Evolutionary conservation across 2,113 vertebrate species (phyloP).

Genomic region (Aleadryas rufinucha): DNA sequence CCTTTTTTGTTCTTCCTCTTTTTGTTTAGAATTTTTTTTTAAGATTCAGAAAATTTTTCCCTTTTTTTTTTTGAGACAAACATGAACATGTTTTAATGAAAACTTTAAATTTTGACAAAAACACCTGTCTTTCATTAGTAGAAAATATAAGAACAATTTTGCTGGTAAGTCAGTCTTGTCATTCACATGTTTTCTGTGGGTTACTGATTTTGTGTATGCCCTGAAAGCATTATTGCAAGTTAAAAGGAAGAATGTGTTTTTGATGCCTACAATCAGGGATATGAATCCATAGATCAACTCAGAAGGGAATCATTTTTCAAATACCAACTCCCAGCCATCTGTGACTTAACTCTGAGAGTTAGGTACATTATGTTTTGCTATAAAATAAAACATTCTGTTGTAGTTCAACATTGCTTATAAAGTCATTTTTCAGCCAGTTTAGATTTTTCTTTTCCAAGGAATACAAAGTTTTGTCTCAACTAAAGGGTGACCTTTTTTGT

Average conservation of each 20-base stretch:
- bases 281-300: not conserved
- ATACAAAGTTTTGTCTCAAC: not conserved
- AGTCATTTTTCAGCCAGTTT: not conserved
- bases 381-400: not conserved
- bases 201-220: not conserved
- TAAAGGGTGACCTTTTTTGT: not conserved
- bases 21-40: not conserved
- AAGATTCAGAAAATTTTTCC: not conserved
- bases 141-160: not conserved
- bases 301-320: not conserved
- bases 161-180: not conserved
- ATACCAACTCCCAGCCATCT: not conserved
- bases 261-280: not conserved
- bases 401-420: not conserved
- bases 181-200: not conserved
- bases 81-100: not conserved
- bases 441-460: not conserved
- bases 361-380: not conserved
- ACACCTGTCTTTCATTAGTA: fast-evolving
- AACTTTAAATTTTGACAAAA: not conserved
- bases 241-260: not conserved
- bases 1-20: not conserved
- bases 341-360: not conserved
- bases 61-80: not conserved
- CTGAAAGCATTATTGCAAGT: not conserved